These are phyloP conservation scores for Alaudala cheleensis DNA, from an alignment of 2,113 vertebrate genomes.

Conservation along the genomic window DNA sequence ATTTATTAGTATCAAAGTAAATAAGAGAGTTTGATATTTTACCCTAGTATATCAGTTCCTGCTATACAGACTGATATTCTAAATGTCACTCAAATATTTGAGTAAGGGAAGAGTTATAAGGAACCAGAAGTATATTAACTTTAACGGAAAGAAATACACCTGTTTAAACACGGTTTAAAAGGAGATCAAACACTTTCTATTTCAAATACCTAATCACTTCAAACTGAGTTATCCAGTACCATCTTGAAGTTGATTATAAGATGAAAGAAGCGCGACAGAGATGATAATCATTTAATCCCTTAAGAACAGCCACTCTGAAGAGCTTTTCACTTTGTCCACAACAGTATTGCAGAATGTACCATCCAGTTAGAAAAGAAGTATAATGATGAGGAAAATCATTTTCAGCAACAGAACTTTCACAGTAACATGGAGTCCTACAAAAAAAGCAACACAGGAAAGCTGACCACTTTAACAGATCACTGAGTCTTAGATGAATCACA, in stretches of 20 bases:
- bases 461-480: conserved; percentile 34
- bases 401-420: conserved; percentile 55
- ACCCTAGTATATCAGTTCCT: neutral
- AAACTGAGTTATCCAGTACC: conserved; percentile 72
- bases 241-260: conserved; percentile 84
- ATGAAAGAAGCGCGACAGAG: conserved; percentile 75
- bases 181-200: conserved; percentile 69
- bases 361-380: conserved; percentile 60
- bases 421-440: conserved; percentile 21
- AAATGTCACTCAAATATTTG: neutral
- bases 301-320: conserved; percentile 76
- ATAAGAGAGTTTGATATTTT: conserved; percentile 18
- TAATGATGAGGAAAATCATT: conserved; percentile 67
- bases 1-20: neutral
- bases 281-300: conserved; percentile 83
- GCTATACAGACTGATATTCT: conserved; percentile 5
- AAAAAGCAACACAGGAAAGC: conserved; percentile 34
- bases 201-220: conserved; percentile 78
- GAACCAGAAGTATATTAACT: conserved; percentile 25
- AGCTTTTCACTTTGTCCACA: conserved; percentile 71
- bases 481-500: neutral
- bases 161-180: conserved; percentile 28
- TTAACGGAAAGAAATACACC: conserved; percentile 15
- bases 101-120: neutral
- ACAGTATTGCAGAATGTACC: conserved; percentile 49